Conservation (phyloP, 2,888 invertebrate genomes). For the Dromius quadrimaculatus region DNA sequence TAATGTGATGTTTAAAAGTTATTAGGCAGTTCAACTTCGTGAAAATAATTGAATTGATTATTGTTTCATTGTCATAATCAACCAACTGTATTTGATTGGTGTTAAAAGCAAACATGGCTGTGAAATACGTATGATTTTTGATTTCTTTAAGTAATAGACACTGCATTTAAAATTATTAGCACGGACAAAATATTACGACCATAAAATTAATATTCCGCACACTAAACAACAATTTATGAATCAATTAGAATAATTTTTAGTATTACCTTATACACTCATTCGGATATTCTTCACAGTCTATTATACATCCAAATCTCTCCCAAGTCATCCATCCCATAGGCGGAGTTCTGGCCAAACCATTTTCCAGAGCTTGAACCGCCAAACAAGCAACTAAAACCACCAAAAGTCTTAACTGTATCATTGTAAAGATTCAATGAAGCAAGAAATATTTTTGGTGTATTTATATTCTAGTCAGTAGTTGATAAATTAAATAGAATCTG, state of each 20-base stretch:
- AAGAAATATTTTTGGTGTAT: background rate
- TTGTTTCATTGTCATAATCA: no score
- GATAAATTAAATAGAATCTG: no score
- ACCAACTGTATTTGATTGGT: no score
- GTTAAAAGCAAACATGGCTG: no score
- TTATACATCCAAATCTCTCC: slow-evolving; percentile 44
- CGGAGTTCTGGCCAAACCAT: slow-evolving; percentile 41
- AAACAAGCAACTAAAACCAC: background rate
- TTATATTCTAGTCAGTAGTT: background rate
- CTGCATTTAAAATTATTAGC: no score
- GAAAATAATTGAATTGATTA: no score
- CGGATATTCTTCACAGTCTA: slow-evolving; percentile 39
- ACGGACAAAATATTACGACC: no score
- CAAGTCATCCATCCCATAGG: slow-evolving; percentile 49
- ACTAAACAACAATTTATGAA: background rate
- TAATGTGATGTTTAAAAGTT: no score
- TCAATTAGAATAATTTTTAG: background rate
- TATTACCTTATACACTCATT: slow-evolving; percentile 50
- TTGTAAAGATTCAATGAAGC: background rate
- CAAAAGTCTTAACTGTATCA: background rate
- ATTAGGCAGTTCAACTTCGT: no score
- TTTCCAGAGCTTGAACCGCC: slow-evolving; percentile 14
- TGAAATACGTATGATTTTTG: no score
- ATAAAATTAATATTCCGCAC: background rate
- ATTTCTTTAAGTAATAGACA: no score